Base-by-base conservation (phyloP, 2,888 invertebrate species). In the Eumerus sabulonum region DNA sequence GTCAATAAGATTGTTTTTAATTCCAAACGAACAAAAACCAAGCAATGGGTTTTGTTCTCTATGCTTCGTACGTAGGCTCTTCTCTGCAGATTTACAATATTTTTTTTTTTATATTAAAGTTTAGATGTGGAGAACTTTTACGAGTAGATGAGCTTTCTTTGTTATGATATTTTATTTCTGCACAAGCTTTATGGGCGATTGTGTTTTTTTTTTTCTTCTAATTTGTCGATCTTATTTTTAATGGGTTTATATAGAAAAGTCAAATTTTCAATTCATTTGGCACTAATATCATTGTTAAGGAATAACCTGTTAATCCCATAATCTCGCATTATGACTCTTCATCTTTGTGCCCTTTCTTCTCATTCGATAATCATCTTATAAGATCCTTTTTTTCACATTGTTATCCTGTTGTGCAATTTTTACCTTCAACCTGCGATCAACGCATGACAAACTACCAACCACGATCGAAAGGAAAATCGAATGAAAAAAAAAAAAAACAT, bases 331-430 rank as follows among this genome's bases (percentile, higher is more conserved):
- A 73, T 67, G 45, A 59, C 53, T 53, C 16, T 62, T 40, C 17
- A 45, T 42, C 9, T 40, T n/a, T 48, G 14, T 35, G 13, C 45
- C 18, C 53, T 42, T 59, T 60, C 59, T 60, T 50, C 27, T 45
- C 72, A 62, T 60, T 62, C 42, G 40, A 77, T 74, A 79, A 74
- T 79, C 74, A 18, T 56, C 63, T 79, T 74, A 68, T 73, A 68
- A 73, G 63, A 68, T 73, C 74, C 12, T 36, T 48, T 74, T 63
- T 59, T 36, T 18, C 56, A 57, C 59, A 42, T 59, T 63, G 53
- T 62, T 44, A 73, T 63, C 59, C 63, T 53, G 40, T 40, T 57
- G 50, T 67, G 64, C 59, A 76, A 71, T 66, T 60, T 63, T 54
- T 50, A 11, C 48, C 17, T 14, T 72, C 67, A 73, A 73, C 74